phyloP scores from a whole-genome alignment of 2,888 invertebrate genomes.

The Drosophila setosimentum region DNA sequence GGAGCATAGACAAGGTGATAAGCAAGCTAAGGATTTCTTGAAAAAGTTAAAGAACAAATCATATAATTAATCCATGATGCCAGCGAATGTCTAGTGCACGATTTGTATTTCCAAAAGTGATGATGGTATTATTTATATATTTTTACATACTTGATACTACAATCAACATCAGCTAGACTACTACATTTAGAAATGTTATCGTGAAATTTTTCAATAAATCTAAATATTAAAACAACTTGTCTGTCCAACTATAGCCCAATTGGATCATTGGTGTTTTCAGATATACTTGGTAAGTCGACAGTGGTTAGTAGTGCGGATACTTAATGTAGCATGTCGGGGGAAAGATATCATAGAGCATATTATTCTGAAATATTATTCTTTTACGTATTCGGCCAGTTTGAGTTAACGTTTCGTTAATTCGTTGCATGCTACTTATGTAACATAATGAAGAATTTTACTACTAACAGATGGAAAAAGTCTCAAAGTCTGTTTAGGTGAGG shows the following conservation, averaged over 20 bases:
- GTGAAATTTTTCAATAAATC: slow-evolving; percentile 4
- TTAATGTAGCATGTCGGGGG: no score
- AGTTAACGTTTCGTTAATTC: not conserved
- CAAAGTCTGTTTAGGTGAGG: not conserved
- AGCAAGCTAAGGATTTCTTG: slow-evolving; percentile 94
- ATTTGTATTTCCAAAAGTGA: slow-evolving; percentile 26
- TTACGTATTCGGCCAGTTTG: not conserved
- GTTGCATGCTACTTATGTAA: not conserved
- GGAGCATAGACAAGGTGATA: slow-evolving; percentile 94
- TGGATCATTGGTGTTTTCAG: not conserved
- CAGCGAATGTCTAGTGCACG: slow-evolving; percentile 9
- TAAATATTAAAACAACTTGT: not conserved
- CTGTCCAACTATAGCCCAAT: not conserved
- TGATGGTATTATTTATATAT: slow-evolving; percentile 43
- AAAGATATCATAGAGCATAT: not conserved
- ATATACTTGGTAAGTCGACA: not conserved
- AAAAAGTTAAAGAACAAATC: slow-evolving; percentile 91
- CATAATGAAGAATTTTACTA: not conserved
- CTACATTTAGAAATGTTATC: slow-evolving; percentile 23
- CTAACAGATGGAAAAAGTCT: not conserved
- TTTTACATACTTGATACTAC: slow-evolving; percentile 14
- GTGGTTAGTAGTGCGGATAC: not conserved
- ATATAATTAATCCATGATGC: slow-evolving; percentile 38
- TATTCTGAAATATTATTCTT: not conserved
- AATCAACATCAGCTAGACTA: slow-evolving; percentile 30